These are phyloP conservation scores for Equus przewalskii DNA, from an alignment of 2,113 vertebrate species.

Conservation along the genomic window DNA sequence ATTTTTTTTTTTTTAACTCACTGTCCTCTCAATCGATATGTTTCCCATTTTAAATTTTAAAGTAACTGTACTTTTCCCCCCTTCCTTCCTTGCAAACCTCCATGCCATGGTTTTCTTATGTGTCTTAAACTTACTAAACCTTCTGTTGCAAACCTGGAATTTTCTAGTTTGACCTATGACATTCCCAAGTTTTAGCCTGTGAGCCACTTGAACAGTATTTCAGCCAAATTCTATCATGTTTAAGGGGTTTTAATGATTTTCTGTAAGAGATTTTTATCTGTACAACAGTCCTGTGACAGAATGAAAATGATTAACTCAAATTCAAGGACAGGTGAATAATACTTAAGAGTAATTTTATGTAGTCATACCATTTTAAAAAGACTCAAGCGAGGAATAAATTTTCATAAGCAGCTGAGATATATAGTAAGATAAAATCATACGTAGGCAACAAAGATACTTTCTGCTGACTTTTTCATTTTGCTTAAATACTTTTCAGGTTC, in stretches of 20 bases:
- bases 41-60: conserved; percentile 13
- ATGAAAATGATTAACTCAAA: not conserved
- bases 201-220: not conserved
- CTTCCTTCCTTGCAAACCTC: not conserved
- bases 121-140: not conserved
- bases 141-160: not conserved
- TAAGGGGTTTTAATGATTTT: not conserved
- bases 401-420: not conserved
- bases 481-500: conserved; percentile 90
- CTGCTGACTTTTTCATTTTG: not conserved
- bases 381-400: not conserved
- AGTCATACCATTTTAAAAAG: not conserved
- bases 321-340: not conserved
- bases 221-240: not conserved
- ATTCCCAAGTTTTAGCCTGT: not conserved
- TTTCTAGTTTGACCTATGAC: not conserved
- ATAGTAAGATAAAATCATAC: not conserved
- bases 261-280: conserved; percentile 20
- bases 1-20: not conserved
- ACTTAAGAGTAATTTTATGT: not conserved
- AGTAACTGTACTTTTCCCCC: not conserved
- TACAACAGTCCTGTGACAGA: not conserved
- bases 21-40: not conserved
- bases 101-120: not conserved
- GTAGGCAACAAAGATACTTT: not conserved